A percentile compares a stretch with the other conserved stretches of the same genome.
phyloP scores from a whole-genome alignment of 30 jellyfish, hydroid and myxozoan species.

The Aurelia aurita complex sp. Pacific region DNA sequence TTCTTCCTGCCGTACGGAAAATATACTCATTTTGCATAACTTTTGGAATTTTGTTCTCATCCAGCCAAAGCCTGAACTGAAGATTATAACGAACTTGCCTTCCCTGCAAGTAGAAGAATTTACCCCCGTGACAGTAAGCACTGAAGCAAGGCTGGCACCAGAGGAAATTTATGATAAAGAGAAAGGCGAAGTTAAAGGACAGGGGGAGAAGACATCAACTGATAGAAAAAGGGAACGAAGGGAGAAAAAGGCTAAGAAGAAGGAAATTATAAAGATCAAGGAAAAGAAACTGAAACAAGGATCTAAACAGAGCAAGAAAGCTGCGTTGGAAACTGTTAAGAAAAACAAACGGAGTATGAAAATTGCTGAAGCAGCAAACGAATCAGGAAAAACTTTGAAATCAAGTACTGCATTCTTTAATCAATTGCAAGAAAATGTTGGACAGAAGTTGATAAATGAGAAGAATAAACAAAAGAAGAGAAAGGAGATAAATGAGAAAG shows the following conservation, averaged over 20 bases:
- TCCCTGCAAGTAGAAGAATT: constrained; percentile 90
- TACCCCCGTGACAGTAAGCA: constrained; percentile 87
- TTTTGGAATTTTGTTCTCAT: neutral
- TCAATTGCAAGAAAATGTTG: constrained; percentile 84
- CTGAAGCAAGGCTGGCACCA: constrained; percentile 63
- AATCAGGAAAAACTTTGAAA: constrained; percentile 35
- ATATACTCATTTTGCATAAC: no score
- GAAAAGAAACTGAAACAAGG: constrained; percentile 15
- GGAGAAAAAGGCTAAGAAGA: constrained; percentile 54
- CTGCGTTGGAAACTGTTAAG: constrained; percentile 33
- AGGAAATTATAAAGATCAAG: constrained; percentile 13
- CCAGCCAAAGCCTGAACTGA: constrained; percentile 91
- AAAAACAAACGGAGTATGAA: constrained; percentile 28
- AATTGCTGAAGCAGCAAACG: constrained; percentile 11
- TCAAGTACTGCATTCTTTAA: constrained; percentile 82
- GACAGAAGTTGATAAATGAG: constrained; percentile 14
- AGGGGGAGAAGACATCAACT: constrained; percentile 60
- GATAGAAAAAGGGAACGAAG: constrained; percentile 72
- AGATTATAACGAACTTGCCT: constrained; percentile 82
- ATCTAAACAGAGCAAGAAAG: constrained; percentile 35
- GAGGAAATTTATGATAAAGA: constrained; percentile 66
- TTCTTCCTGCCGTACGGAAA: no score
- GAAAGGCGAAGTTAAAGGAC: constrained; percentile 43
- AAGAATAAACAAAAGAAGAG: constrained; percentile 2
- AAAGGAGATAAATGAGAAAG: constrained; percentile 17